phyloP scores from a whole-genome alignment of 2,888 invertebrate species.

The Napeogenes sylphis region DNA sequence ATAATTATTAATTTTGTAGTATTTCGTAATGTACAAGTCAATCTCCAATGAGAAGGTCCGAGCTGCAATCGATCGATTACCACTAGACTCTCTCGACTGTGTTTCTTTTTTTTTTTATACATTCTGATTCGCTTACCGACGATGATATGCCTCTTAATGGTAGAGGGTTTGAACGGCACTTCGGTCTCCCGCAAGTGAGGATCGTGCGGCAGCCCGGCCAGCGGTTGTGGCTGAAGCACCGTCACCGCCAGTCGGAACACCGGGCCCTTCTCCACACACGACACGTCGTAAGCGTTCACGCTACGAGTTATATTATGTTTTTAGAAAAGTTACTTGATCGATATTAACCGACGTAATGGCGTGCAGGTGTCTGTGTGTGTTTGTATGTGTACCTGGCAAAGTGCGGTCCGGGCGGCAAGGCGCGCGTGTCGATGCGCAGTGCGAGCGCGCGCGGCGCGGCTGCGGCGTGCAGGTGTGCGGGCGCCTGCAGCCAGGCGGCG shows the following conservation, averaged over 20 bases:
- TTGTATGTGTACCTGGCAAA: constrained; percentile 80
- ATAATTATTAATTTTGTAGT: too few relatives aligned
- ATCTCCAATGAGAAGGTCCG: too few relatives aligned
- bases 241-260: constrained; percentile 95
- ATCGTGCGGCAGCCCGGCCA: constrained; percentile 38
- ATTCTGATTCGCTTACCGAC: constrained; percentile 52
- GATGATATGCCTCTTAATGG: constrained; percentile 90
- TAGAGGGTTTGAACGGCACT: constrained; percentile 87
- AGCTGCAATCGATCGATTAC: too few relatives aligned
- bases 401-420: constrained; percentile 87
- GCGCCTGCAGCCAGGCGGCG: constrained; percentile 86
- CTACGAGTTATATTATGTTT: constrained; percentile 54
- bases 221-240: constrained; percentile 85
- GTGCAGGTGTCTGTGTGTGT: not conserved
- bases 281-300: constrained; percentile 90
- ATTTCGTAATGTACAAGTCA: too few relatives aligned
- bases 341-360: too few relatives aligned
- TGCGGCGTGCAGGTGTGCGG: constrained; percentile 89
- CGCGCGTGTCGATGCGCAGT: constrained; percentile 85
- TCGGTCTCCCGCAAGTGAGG: constrained; percentile 42
- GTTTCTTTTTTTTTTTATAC: not conserved
- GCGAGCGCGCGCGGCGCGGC: constrained; percentile 86
- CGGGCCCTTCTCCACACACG: constrained; percentile 89
- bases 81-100: too few relatives aligned
- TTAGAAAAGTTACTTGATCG: not conserved